Percentiles rank a stretch among this genome's conserved stretches.
These are phyloP conservation scores for Grantiella picta DNA, from an alignment of 2,113 vertebrate genomes.

Conservation along the genomic window DNA sequence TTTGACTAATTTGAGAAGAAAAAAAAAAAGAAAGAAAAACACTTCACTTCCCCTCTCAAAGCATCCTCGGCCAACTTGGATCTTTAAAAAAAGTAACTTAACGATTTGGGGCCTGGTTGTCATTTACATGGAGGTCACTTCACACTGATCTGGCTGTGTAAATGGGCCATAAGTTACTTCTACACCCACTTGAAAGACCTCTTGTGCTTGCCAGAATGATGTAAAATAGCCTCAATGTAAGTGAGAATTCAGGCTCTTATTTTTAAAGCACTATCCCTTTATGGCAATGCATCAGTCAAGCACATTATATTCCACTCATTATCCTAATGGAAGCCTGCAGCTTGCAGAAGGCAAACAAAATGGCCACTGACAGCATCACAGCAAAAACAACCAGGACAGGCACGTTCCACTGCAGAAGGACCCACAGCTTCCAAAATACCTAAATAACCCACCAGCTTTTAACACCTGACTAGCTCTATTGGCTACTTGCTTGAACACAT, in stretches of 20 bases:
- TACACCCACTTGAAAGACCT: constrained; percentile 63
- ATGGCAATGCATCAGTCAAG: constrained; percentile 14
- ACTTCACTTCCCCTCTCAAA: constrained; percentile 56
- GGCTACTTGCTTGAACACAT: background rate
- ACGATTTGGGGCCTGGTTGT: constrained; percentile 31
- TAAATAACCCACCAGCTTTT: background rate
- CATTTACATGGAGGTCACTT: constrained; percentile 62
- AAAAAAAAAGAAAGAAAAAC: constrained; percentile 51
- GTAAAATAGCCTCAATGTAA: constrained; percentile 50
- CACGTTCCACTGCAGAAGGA: background rate
- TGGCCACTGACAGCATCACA: background rate
- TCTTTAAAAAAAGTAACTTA: constrained; percentile 54
- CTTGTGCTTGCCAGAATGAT: constrained; percentile 53
- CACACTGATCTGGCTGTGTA: constrained; percentile 67
- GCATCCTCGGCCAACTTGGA: constrained; percentile 28
- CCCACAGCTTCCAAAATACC: background rate
- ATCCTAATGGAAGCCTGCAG: constrained; percentile 8
- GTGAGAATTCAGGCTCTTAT: constrained; percentile 49
- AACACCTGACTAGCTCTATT: background rate
- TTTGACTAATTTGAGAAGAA: constrained; percentile 67
- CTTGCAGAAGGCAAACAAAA: background rate
- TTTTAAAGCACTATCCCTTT: constrained; percentile 51
- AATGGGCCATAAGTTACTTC: constrained; percentile 56
- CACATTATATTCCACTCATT: constrained; percentile 6
- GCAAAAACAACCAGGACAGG: background rate